Base-by-base conservation (phyloP, 2,113 vertebrate species). In the Hucho hucho region DNA sequence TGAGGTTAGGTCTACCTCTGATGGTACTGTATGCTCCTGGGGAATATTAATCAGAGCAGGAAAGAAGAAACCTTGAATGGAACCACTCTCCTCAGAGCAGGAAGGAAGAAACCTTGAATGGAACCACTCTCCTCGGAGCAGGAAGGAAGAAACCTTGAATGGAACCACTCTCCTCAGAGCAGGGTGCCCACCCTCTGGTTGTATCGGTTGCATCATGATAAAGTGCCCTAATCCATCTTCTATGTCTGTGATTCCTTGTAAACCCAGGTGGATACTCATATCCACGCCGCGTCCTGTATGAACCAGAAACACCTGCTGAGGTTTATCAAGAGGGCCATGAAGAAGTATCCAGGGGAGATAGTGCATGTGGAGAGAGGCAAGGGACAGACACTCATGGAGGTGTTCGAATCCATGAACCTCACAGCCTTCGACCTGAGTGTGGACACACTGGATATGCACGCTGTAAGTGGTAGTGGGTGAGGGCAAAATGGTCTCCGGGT, bases 271-370 rank as follows among this genome's bases (percentile, higher is more conserved):
- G 98, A 99, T 91, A 99, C 98, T 0, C 97, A 99, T 87, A 99
- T 99, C 87, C 97, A 99, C 0, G 97, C 97, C n/a, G 97, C 97
- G 0, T 98, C 97, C 82, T 99, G 97, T 91, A 99, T 99, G 97
- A 99, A 99, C 89, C 97, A 99, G 95, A 99, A 99, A 87, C 97
- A 99, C 56, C 91, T 99, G 75, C 88, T 99, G 86, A 93, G 97
- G 61, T 99, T 99, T 88, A 99, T 99, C 87, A 99, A 99, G 86
- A 87, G 95, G 32, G 94, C 98, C 0, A 97, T 98, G 96, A 99
- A 99, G 92, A 96, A 96, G 79, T 94, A 96, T 82, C 92, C 95
- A 0, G 91, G 90, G 16, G 97, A 99, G 77, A 97, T 99, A 0
- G 96, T 99, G 59, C 96, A 97, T 0, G 92, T 97, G 28, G 95